Evolutionary conservation across 2,888 invertebrate genomes (phyloP).

Genomic region (Calameuta pallipes): DNA sequence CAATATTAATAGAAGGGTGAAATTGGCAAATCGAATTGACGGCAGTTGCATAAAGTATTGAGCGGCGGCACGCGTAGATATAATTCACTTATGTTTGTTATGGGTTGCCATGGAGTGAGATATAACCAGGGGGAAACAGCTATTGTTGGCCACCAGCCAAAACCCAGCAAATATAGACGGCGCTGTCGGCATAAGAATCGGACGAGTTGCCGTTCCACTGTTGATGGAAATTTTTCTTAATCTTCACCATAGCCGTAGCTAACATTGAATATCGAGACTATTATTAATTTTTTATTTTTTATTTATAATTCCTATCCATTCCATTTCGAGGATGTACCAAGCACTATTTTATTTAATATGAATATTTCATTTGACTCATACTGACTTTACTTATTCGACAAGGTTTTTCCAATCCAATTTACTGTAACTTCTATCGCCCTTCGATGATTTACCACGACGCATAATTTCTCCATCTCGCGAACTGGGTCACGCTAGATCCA

Average conservation of each 20-base stretch:
- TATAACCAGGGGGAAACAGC: conserved; percentile 57
- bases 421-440: too few relatives aligned
- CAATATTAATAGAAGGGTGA: too few relatives aligned
- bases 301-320: too few relatives aligned
- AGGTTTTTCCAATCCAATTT: too few relatives aligned
- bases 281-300: too few relatives aligned
- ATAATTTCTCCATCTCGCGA: neutral
- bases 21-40: conserved; percentile 27
- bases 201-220: conserved; percentile 10
- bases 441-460: neutral
- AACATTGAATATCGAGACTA: too few relatives aligned
- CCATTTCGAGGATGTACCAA: too few relatives aligned
- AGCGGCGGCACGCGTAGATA: conserved; percentile 53
- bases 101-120: conserved; percentile 61
- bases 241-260: neutral
- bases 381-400: too few relatives aligned
- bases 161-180: conserved; percentile 53
- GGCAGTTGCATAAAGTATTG: conserved; percentile 52
- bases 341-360: too few relatives aligned
- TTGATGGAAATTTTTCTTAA: conserved; percentile 1
- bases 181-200: conserved; percentile 23
- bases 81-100: conserved; percentile 65
- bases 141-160: conserved; percentile 60
- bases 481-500: conserved; percentile 1
- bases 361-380: too few relatives aligned